Evolutionary conservation across 2,888 invertebrate genomes (phyloP).

Genomic region (Norana najaformis): DNA sequence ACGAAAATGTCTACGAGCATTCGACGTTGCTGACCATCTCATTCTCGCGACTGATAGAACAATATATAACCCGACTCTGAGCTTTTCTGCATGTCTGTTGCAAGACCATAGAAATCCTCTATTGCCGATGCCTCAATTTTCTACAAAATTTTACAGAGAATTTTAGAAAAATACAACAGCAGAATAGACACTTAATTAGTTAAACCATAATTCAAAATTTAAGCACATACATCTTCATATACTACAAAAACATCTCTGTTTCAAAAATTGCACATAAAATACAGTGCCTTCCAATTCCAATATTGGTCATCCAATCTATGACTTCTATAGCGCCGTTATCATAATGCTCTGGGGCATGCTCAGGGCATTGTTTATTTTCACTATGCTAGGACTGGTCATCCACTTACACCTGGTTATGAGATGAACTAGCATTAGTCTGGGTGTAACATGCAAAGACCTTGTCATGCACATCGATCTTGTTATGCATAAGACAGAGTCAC

Average conservation of each 20-base stretch:
- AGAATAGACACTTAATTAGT: not conserved
- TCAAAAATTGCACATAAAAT: not conserved
- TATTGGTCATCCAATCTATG: too few species aligned
- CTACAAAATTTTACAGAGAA: conserved; percentile 67
- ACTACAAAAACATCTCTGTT: not conserved
- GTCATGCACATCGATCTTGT: too few species aligned
- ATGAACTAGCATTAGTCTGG: too few species aligned
- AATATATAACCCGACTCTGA: conserved; percentile 99
- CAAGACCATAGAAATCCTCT: conserved; percentile 99
- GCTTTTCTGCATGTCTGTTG: conserved; percentile 95
- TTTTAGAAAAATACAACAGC: not conserved
- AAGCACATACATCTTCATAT: not conserved
- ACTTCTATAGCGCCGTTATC: too few species aligned
- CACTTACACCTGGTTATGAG: too few species aligned
- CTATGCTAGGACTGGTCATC: too few species aligned
- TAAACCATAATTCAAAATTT: not conserved
- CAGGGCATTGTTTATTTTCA: too few species aligned
- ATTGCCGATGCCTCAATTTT: conserved; percentile 98
- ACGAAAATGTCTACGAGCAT: not conserved
- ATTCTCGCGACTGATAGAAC: conserved; percentile 74
- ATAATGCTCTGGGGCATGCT: too few species aligned
- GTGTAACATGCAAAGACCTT: too few species aligned
- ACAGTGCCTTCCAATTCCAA: too few species aligned
- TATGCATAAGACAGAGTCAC: too few species aligned
- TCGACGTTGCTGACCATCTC: not conserved